Percentiles rank a stretch among this genome's conserved stretches.
Evolutionary conservation across 2,888 invertebrate species (phyloP).

Genomic region (Linnaemya vulpina): DNA sequence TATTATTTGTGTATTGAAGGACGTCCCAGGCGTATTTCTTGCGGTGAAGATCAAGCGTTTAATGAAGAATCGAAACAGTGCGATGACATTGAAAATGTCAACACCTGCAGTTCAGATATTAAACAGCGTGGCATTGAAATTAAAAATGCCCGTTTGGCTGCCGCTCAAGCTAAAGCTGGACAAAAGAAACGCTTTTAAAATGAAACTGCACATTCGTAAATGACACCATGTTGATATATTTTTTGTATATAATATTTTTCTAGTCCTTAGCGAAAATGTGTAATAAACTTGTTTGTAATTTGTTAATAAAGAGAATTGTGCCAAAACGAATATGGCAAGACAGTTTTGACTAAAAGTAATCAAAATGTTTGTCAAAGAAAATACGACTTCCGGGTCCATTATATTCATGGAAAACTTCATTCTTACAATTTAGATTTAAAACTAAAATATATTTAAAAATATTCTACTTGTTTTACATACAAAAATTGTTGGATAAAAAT

Average conservation of each 20-base stretch:
- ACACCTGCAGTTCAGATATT: constrained; percentile 85
- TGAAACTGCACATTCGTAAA: constrained; percentile 40
- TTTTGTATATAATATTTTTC: constrained; percentile 58
- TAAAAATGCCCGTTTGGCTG: constrained; percentile 78
- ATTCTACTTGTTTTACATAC: no score
- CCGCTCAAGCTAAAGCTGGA: constrained; percentile 67
- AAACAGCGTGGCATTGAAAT: constrained; percentile 77
- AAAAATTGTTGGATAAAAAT: no score
- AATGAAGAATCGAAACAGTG: constrained; percentile 89
- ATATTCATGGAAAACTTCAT: neutral
- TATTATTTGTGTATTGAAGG: constrained; percentile 91
- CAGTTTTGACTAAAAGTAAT: no score
- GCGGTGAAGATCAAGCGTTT: constrained; percentile 90
- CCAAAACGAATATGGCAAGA: neutral
- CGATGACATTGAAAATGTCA: constrained; percentile 90
- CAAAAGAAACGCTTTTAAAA: constrained; percentile 57
- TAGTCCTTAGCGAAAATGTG: constrained; percentile 72
- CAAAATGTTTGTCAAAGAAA: no score
- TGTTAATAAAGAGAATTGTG: constrained; percentile 44
- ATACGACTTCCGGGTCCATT: no score
- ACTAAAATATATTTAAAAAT: no score
- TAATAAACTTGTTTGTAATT: constrained; percentile 33
- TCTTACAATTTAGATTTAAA: neutral
- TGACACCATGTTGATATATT: constrained; percentile 45
- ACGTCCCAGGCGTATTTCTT: constrained; percentile 89